These are phyloP conservation scores for Corynorhinus townsendii DNA, from an alignment of 2,113 vertebrate species.

Conservation along the genomic window DNA sequence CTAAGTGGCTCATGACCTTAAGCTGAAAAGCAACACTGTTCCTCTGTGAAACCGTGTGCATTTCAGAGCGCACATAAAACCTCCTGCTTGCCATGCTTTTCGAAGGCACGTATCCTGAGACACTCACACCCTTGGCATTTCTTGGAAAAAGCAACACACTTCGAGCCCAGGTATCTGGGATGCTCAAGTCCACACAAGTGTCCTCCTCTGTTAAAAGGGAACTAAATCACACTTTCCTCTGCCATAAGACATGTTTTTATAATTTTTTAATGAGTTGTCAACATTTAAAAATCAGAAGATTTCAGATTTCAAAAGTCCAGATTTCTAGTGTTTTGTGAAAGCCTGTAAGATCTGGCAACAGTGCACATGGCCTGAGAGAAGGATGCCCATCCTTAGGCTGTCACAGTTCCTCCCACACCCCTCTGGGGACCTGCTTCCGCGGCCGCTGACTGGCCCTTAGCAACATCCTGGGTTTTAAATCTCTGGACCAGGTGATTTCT, in stretches of 20 bases:
- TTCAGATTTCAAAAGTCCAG: not conserved
- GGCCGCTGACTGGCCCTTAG: not conserved
- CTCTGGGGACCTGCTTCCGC: not conserved
- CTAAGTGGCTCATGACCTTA: not conserved
- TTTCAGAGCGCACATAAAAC: not conserved
- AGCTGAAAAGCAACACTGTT: fast-evolving
- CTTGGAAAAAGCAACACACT: fast-evolving
- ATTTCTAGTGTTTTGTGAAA: not conserved
- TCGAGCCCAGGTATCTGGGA: not conserved
- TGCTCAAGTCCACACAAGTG: not conserved
- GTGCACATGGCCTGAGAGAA: not conserved
- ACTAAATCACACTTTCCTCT: not conserved
- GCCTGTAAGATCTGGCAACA: not conserved
- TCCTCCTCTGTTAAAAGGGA: not conserved
- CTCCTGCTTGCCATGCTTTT: fast-evolving
- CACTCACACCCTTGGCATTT: too few species aligned
- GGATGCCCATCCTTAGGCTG: not conserved
- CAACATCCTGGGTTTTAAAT: not conserved
- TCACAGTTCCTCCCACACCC: too few species aligned
- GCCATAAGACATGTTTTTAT: not conserved
- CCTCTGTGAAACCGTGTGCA: not conserved
- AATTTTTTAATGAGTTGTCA: not conserved
- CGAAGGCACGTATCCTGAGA: not conserved
- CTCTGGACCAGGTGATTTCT: not conserved
- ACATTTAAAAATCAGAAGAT: not conserved